Percentiles rank a stretch among this genome's conserved stretches.
Evolutionary conservation across 2,113 vertebrate genomes (phyloP).

Genomic region (Apodemus speciosus): DNA sequence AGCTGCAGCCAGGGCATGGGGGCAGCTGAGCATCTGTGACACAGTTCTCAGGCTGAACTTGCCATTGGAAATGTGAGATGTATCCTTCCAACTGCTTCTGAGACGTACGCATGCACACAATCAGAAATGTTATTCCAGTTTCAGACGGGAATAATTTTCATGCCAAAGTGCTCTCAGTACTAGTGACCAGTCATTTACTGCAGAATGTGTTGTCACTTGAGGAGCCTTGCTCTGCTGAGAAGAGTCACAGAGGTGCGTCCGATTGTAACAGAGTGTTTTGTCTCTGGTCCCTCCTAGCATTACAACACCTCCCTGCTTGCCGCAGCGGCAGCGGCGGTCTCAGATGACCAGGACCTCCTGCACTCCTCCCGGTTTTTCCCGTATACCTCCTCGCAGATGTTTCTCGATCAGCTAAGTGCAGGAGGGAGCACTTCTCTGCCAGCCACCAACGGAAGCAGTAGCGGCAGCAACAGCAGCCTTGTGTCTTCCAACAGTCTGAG

Average conservation of each 20-base stretch:
- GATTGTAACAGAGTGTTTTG: constrained; percentile 49
- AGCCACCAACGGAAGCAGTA: constrained; percentile 91
- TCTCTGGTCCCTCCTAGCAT: constrained; percentile 87
- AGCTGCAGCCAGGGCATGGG: no score
- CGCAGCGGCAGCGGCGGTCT: constrained; percentile 94
- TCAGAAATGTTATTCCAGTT: constrained; percentile 37
- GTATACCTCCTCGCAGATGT: constrained; percentile 95
- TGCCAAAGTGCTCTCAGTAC: constrained; percentile 29
- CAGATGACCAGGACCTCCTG: constrained; percentile 96
- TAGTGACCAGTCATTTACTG: neutral
- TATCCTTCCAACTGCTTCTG: neutral
- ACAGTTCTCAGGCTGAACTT: neutral
- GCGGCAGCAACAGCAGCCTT: constrained; percentile 94
- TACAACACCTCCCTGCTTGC: constrained; percentile 96
- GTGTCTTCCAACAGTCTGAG: constrained; percentile 94
- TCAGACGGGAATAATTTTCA: neutral
- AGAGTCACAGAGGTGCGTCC: constrained; percentile 2
- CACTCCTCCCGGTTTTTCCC: constrained; percentile 94
- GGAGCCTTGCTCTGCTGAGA: constrained; percentile 52
- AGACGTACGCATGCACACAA: neutral
- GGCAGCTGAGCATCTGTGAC: neutral
- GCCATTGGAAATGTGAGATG: neutral
- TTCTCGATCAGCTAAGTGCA: constrained; percentile 93
- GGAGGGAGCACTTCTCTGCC: constrained; percentile 88
- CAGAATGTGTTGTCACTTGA: constrained; percentile 21